A percentile compares a stretch with the other conserved stretches of the same genome.
Evolutionary conservation across 2,888 invertebrate genomes (phyloP).

Genomic region (Marronus borbonicus): DNA sequence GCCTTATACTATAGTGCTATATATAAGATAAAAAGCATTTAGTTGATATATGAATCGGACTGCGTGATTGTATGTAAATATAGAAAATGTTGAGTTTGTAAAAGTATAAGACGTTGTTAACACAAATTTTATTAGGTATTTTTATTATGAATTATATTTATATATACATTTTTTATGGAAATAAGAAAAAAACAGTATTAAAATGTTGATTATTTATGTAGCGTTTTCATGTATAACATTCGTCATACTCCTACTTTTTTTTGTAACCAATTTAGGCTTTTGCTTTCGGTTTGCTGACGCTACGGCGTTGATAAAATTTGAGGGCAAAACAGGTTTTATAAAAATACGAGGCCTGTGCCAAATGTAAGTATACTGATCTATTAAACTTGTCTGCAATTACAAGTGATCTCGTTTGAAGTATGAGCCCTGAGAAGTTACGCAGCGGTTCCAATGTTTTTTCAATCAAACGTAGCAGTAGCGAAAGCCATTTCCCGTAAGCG

Average conservation of each 20-base stretch:
- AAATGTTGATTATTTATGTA: slow-evolving; percentile 54
- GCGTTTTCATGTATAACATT: slow-evolving; percentile 33
- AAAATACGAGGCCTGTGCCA: no score
- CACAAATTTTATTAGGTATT: slow-evolving; percentile 57
- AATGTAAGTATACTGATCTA: no score
- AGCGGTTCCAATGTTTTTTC: no score
- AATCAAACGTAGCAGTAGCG: no score
- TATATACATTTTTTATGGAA: slow-evolving; percentile 57
- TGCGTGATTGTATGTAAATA: slow-evolving; percentile 61
- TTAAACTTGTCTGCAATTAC: no score
- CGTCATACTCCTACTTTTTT: no score
- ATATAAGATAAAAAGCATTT: slow-evolving; percentile 16
- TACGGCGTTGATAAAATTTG: no score
- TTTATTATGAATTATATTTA: slow-evolving; percentile 61
- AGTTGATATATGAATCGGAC: slow-evolving; percentile 58
- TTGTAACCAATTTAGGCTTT: not conserved
- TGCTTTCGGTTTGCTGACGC: no score
- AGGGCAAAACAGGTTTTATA: no score
- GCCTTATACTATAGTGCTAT: slow-evolving; percentile 46
- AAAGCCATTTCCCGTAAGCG: no score
- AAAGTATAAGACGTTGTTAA: slow-evolving; percentile 61
- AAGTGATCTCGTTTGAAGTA: no score
- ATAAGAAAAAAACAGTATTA: slow-evolving; percentile 60
- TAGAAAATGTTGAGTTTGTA: slow-evolving; percentile 60
- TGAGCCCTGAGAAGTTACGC: no score